Evolutionary conservation across 1,140 invertebrate species (phyloP).

Genomic region (Pseudoatta argentina): DNA sequence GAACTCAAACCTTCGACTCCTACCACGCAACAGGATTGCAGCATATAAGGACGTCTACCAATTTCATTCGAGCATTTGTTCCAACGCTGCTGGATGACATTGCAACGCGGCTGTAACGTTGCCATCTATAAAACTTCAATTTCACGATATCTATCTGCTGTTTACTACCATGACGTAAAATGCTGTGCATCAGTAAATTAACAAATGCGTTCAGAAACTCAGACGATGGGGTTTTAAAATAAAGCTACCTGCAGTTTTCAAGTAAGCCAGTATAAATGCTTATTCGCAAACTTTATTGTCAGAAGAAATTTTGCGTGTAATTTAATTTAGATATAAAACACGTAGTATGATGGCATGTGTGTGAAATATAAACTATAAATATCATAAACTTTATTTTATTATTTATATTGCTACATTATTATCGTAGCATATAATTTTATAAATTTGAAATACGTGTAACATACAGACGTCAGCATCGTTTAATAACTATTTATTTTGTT

Average conservation of each 20-base stretch:
- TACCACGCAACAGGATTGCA: not conserved
- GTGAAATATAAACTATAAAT: not conserved
- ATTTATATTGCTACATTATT: no score
- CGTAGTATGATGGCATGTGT: not conserved
- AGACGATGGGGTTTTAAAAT: not conserved
- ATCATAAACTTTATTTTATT: no score
- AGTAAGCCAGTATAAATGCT: not conserved
- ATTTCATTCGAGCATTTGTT: conserved; percentile 31
- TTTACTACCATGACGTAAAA: not conserved
- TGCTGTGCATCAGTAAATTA: conserved; percentile 11
- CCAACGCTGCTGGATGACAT: not conserved
- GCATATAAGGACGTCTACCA: conserved; percentile 22
- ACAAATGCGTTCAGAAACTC: conserved; percentile 1
- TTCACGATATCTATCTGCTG: not conserved
- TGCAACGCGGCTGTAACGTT: not conserved
- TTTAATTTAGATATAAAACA: no score
- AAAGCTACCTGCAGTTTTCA: conserved; percentile 6
- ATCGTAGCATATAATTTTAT: not conserved
- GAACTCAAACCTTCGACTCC: not conserved
- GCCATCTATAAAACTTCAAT: conserved; percentile 33
- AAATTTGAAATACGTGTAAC: no score
- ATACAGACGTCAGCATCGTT: no score
- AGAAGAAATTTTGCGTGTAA: not conserved
- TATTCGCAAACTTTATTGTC: not conserved
- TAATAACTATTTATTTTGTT: no score